Evolutionary conservation across 1,140 invertebrate genomes (phyloP).

Genomic region (Panulirus ornatus): DNA sequence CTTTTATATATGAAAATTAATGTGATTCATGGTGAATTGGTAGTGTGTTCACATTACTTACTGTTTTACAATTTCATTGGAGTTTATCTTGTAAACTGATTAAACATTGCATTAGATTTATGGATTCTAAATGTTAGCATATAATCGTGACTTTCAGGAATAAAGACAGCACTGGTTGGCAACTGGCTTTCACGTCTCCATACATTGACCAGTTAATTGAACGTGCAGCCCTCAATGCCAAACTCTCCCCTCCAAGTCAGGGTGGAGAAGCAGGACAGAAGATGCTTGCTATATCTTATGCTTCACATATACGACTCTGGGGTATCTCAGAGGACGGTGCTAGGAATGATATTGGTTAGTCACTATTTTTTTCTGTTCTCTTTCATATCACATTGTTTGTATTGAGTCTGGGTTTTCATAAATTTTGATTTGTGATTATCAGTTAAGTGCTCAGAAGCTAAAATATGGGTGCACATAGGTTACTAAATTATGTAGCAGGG

Average conservation of each 20-base stretch:
- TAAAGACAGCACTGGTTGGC: slow-evolving; percentile 97
- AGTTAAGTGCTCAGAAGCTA: too few relatives aligned
- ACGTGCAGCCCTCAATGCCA: slow-evolving; percentile 95
- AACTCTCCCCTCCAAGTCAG: slow-evolving; percentile 84
- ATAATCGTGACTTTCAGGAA: slow-evolving; percentile 81
- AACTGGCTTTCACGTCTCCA: slow-evolving; percentile 94
- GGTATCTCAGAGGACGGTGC: slow-evolving; percentile 89
- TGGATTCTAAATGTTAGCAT: background rate
- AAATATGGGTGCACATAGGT: too few relatives aligned
- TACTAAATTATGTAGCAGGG: too few relatives aligned
- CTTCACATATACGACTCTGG: slow-evolving; percentile 92
- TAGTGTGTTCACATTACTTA: too few relatives aligned
- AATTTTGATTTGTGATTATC: too few relatives aligned
- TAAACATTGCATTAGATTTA: too few relatives aligned
- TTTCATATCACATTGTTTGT: too few relatives aligned
- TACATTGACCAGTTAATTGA: slow-evolving; percentile 94
- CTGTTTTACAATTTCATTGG: too few relatives aligned
- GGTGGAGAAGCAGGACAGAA: slow-evolving; percentile 82
- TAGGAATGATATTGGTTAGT: slow-evolving; percentile 86
- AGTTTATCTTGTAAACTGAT: background rate
- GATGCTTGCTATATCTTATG: slow-evolving; percentile 93
- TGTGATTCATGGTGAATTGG: too few relatives aligned
- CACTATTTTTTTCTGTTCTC: background rate
- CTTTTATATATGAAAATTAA: too few relatives aligned
- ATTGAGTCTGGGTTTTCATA: too few relatives aligned